Percentiles rank a stretch among this genome's conserved stretches.
These are phyloP conservation scores for Trimorus sp. DNA, from an alignment of 2,888 invertebrate species.

Conservation along the genomic window DNA sequence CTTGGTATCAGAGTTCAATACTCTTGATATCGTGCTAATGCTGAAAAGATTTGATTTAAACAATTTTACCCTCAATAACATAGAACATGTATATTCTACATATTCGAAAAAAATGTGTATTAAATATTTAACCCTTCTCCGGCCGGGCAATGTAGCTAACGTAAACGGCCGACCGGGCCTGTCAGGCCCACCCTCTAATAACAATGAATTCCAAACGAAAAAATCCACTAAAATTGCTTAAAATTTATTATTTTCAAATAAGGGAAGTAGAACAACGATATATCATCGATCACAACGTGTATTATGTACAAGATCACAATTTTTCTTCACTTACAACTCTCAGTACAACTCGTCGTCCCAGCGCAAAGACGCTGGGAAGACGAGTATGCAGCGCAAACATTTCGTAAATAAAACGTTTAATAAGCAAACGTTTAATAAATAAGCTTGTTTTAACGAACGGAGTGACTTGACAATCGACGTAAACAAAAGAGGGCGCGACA, in stretches of 20 bases:
- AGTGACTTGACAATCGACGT: slow-evolving; percentile 10
- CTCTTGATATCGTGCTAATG: too few relatives aligned
- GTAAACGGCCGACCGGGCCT: slow-evolving; percentile 1
- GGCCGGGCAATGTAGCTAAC: not conserved
- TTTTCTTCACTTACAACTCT: not conserved
- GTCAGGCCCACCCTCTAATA: not conserved
- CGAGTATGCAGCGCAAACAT: slow-evolving; percentile 30
- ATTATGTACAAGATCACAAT: not conserved
- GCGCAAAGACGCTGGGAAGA: slow-evolving; percentile 14
- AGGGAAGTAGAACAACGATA: not conserved
- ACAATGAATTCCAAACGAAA: not conserved
- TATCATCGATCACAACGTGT: not conserved
- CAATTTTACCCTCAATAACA: too few relatives aligned
- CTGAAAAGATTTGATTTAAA: too few relatives aligned
- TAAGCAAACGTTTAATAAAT: too few relatives aligned
- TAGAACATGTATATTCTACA: too few relatives aligned
- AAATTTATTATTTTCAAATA: not conserved
- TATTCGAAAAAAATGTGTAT: too few relatives aligned
- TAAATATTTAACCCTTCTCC: slow-evolving; percentile 11
- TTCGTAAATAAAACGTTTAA: too few relatives aligned
- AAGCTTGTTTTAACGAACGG: slow-evolving; percentile 8
- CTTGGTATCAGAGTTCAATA: too few relatives aligned
- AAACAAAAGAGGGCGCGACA: slow-evolving; percentile 14
- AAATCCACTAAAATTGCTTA: not conserved
- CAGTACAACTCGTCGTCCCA: too few relatives aligned